Percentiles rank a stretch among this genome's conserved stretches.
These are phyloP conservation scores for Drosophila melanogaster DNA, from an alignment of 1,140 invertebrate species.

Conservation along the genomic window DNA sequence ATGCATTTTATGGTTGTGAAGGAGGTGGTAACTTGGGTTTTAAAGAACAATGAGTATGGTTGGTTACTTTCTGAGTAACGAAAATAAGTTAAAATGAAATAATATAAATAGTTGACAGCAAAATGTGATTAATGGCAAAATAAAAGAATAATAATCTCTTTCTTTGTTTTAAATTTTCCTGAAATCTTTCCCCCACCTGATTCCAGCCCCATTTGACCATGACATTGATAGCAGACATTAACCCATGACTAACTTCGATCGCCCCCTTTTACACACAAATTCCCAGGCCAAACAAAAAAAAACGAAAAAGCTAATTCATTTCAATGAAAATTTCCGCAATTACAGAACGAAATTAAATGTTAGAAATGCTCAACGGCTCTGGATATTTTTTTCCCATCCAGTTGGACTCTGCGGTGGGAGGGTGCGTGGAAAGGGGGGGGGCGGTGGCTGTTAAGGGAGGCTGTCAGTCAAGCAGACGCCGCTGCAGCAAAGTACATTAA, in stretches of 20 bases:
- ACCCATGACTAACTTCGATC: conserved; percentile 36
- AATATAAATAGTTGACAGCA: too few relatives aligned
- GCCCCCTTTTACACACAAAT: conserved; percentile 20
- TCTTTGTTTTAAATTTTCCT: neutral
- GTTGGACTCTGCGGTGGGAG: conserved; percentile 13
- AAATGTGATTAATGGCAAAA: too few relatives aligned
- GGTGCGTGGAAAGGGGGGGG: neutral
- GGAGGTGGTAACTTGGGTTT: conserved; percentile 12
- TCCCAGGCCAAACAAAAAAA: conserved; percentile 18
- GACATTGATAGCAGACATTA: conserved; percentile 74
- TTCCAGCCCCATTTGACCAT: conserved; percentile 44
- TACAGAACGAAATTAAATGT: conserved; percentile 73
- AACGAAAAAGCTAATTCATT: conserved; percentile 65
- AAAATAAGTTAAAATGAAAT: too few relatives aligned
- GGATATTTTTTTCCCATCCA: conserved; percentile 27
- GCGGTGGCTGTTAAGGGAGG: conserved; percentile 26
- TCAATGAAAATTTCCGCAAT: conserved; percentile 83
- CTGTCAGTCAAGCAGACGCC: conserved; percentile 69
- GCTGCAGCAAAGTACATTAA: conserved; percentile 74
- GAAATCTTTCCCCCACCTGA: neutral
- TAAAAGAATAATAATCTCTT: too few relatives aligned
- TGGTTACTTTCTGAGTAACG: too few relatives aligned
- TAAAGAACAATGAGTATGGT: conserved; percentile 3
- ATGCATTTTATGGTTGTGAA: conserved; percentile 4
- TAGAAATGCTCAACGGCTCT: conserved; percentile 58